phyloP scores from a whole-genome alignment of 2,113 vertebrate genomes.

The Coreoperca whiteheadi region DNA sequence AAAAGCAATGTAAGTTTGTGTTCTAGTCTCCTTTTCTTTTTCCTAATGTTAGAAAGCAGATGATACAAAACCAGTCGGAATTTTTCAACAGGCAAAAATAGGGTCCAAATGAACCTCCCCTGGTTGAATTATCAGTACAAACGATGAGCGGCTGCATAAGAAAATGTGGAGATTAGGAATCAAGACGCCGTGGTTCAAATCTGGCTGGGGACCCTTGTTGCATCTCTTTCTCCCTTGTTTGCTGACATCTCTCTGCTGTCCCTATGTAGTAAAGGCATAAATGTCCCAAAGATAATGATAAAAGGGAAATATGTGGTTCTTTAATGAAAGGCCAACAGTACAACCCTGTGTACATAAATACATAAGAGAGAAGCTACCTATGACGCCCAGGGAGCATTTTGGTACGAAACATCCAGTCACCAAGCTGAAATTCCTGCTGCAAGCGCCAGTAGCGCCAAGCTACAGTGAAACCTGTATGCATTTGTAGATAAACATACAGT shows the following conservation, averaged over 20 bases:
- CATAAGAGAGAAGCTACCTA: neutral
- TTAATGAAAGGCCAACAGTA: neutral
- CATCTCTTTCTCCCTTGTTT: neutral
- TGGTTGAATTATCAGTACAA: neutral
- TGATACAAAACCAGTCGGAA: neutral
- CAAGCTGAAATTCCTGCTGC: too few species aligned
- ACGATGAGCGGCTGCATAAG: neutral
- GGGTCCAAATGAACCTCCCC: neutral
- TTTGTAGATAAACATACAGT: neutral
- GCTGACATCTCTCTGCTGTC: neutral
- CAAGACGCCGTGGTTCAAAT: neutral
- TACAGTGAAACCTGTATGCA: constrained; percentile 11
- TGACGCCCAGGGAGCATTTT: neutral
- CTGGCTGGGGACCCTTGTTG: neutral
- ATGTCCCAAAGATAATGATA: neutral
- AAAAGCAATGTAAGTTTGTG: neutral
- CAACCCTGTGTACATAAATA: neutral
- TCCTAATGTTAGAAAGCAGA: neutral
- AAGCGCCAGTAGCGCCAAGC: neutral
- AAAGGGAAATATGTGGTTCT: neutral
- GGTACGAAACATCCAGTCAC: neutral
- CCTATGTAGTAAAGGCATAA: neutral
- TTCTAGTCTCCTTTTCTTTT: neutral
- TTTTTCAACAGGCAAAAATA: neutral
- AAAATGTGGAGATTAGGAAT: neutral